Evolutionary conservation across 2,797 vertebrate genomes (phyloP).

Genomic region (Clarias laeviceps): DNA sequence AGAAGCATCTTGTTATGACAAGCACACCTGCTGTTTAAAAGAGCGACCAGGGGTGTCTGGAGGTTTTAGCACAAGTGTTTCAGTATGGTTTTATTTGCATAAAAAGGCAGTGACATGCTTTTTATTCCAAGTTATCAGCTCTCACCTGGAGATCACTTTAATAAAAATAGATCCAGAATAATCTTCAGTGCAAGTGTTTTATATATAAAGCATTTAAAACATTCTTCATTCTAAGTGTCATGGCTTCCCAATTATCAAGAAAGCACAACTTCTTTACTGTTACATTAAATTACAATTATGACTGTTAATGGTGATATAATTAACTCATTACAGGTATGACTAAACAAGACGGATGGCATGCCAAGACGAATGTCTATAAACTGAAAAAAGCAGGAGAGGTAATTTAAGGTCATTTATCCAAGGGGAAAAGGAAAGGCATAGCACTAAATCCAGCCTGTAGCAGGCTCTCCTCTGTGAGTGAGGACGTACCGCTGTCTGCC

Average conservation of each 20-base stretch:
- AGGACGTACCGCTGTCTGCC: slow-evolving; percentile 8
- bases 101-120: not conserved
- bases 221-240: not conserved
- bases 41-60: not conserved
- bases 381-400: slow-evolving; percentile 11
- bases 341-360: not conserved
- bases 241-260: no score
- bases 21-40: slow-evolving; percentile 18
- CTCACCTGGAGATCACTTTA: not conserved
- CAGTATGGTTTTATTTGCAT: not conserved
- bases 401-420: not conserved
- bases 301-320: slow-evolving; percentile 23
- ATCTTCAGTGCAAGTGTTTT: not conserved
- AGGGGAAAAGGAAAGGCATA: not conserved
- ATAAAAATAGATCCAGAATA: slow-evolving; percentile 20
- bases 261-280: not conserved
- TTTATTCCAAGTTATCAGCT: not conserved
- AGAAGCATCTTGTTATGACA: slow-evolving; percentile 10
- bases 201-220: not conserved
- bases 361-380: slow-evolving; percentile 3
- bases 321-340: not conserved
- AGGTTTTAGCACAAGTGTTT: not conserved
- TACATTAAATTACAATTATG: slow-evolving; percentile 25
- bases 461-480: slow-evolving; percentile 34
- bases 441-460: not conserved